A percentile compares a stretch with the other conserved stretches of the same genome.
Evolutionary conservation across 2,888 invertebrate species (phyloP).

Genomic region (Ormyrus nitidulus): DNA sequence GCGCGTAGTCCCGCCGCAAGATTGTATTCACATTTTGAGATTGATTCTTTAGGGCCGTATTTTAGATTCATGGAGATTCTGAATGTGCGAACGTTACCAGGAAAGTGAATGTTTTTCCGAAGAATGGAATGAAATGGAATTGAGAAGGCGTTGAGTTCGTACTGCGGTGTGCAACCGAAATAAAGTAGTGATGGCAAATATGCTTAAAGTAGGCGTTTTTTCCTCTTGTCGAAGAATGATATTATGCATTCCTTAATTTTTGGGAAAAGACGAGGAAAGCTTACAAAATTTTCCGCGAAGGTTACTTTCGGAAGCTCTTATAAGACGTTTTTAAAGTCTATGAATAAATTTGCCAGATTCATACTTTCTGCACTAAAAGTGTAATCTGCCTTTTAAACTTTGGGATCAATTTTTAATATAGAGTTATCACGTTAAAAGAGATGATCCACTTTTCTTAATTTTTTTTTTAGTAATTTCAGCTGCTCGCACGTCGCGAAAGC

Average conservation of each 20-base stretch:
- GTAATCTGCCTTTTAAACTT: neutral
- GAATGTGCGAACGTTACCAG: no score
- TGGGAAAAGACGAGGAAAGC: neutral
- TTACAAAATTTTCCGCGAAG: neutral
- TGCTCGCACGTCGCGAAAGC: no score
- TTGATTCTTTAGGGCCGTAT: no score
- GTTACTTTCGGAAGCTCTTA: neutral
- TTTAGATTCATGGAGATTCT: no score
- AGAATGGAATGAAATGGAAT: no score
- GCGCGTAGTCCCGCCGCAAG: neutral
- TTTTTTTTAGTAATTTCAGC: no score
- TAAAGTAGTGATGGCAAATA: no score
- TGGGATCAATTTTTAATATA: neutral
- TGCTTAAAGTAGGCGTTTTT: neutral
- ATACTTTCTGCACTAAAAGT: constrained; percentile 2
- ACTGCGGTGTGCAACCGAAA: no score
- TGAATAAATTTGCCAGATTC: constrained; percentile 20
- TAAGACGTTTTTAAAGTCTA: constrained; percentile 6
- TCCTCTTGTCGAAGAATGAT: neutral
- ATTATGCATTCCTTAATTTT: neutral
- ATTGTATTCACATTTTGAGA: no score
- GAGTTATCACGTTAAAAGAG: neutral
- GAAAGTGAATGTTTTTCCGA: no score
- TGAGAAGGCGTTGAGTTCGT: no score
- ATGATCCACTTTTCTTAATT: neutral